Base-by-base conservation (phyloP, 2,797 vertebrate species). In the Eremophila alpestris region DNA sequence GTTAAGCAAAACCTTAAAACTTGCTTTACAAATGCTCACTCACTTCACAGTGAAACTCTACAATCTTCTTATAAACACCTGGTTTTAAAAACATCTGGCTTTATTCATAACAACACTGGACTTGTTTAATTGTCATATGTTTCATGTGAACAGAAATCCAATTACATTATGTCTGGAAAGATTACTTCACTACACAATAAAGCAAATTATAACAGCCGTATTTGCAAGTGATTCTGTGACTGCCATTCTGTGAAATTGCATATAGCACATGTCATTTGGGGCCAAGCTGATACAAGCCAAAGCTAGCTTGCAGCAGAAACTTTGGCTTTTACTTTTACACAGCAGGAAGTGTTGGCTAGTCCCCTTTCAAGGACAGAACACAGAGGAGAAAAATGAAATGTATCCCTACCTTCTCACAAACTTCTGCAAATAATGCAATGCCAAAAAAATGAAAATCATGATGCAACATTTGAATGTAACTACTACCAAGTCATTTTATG, bases 111-210 rank as follows among this genome's bases (percentile, higher is more conserved):
- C 30, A 95, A 94, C 85, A 93, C 78, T 36, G 73, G 77, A 89
- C 88, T 93, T 90, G 68, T 95, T 96, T 96, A 94, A 89, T 89
- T 87, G 90, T 91, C 87, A 74, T 77, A 93, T 62, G 51, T 94
- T 96, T 94, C 90, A 77, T 41, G 67, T 77, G 88, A 96, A 96
- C 73, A 95, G 96, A 98, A 97, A 97, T 93, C 88, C 96, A 97
- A 97, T 97, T 97, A 96, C 87, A 71, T 93, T 92, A 86, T 74
- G 82, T 87, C 97, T 96, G 95, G 75, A 94, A 96, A 97, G 97
- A 97, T 96, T 92, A 84, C 88, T 95, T 94, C 91, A 93, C 94
- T 97, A 94, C 74, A 94, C 26, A 93, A 95, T 93, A 97, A 97
- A 97, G 77, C 93, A 90, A 92, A 97, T 94, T 83, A 74, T 96